phyloP scores from a whole-genome alignment of 1,140 invertebrate genomes.

The Plectrocnemia conspersa region DNA sequence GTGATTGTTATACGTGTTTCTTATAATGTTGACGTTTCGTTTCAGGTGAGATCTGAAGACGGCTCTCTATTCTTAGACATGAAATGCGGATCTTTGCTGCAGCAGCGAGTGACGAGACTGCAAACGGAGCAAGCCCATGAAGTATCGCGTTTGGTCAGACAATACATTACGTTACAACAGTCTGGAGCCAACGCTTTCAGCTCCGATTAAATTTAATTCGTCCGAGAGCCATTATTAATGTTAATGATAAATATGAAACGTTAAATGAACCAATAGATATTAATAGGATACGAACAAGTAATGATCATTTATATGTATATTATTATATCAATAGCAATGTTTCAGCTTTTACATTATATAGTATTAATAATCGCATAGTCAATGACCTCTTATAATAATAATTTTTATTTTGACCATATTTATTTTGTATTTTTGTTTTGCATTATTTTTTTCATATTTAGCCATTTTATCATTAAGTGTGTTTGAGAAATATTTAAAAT shows the following conservation, averaged over 20 bases:
- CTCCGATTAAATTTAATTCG: constrained; percentile 27
- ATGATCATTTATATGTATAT: too few species aligned
- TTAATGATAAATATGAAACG: background rate
- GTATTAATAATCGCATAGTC: background rate
- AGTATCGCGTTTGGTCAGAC: constrained; percentile 89
- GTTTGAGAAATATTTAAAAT: too few species aligned
- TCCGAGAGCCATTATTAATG: background rate
- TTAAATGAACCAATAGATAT: constrained; percentile 12
- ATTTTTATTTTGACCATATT: background rate
- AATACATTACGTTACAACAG: constrained; percentile 76
- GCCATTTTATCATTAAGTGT: too few species aligned
- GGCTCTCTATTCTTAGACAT: constrained; percentile 92
- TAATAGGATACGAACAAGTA: background rate
- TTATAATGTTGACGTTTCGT: constrained; percentile 9
- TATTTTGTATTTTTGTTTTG: background rate
- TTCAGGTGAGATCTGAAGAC: constrained; percentile 75
- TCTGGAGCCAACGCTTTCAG: constrained; percentile 24
- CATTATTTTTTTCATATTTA: too few species aligned
- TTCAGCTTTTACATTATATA: background rate
- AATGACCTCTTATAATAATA: background rate
- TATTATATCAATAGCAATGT: background rate
- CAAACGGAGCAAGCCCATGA: constrained; percentile 96
- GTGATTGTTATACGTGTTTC: constrained; percentile 1
- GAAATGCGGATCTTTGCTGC: constrained; percentile 94
- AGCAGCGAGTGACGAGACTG: constrained; percentile 89